Base-by-base conservation (phyloP, 2,888 invertebrate genomes). In the Ennomos quercinarius region DNA sequence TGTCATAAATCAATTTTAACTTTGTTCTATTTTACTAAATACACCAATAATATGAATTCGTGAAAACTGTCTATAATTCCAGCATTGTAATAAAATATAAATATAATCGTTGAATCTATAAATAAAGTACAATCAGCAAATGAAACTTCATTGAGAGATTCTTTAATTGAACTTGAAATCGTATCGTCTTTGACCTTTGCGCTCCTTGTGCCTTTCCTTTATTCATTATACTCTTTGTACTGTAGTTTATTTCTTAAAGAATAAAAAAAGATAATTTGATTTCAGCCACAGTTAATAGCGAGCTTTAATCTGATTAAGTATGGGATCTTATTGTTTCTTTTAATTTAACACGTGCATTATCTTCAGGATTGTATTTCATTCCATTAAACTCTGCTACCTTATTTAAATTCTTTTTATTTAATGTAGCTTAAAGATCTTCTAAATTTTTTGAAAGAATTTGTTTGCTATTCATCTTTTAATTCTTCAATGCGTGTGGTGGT, bases 171-270 rank as follows among this genome's bases (percentile, higher is more conserved):
- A 77, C 70, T 61, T 63, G 63, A 57, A 65, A 57, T 60, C 42
- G 57, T 64, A 63, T 52, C 60, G 63, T 63, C 61, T 61, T 60
- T 82, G 80, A 83, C 82, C 82, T 83, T 82, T 79, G 76, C 63
- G 71, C 77, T 75, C 66, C 69, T 62, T 72, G 71, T 78, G 74
- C 66, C 70, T 62, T 72, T 66, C 68, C 73, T 78, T 77, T 77
- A 77, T 79, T 83, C 85, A 83, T 85, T 85, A 83, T 78, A 78
- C 73, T 76, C 75, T 76, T 83, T 84, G 81, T 80, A 54, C 66
- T 63, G 71, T 75, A 77, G 77, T 83, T 81, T 83, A 84, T 82
- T 67, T 65, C 45, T 49, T 61, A 42, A 51, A 61, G 55, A 55
- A 61, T 65, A 75, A 78, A 78, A 76, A 70, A 68, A 72, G 71